Evolutionary conservation across 2,113 vertebrate genomes (phyloP), one percentile per base, ranked within the genome.

Genomic region (Rhodinocichla rosea): DNA sequence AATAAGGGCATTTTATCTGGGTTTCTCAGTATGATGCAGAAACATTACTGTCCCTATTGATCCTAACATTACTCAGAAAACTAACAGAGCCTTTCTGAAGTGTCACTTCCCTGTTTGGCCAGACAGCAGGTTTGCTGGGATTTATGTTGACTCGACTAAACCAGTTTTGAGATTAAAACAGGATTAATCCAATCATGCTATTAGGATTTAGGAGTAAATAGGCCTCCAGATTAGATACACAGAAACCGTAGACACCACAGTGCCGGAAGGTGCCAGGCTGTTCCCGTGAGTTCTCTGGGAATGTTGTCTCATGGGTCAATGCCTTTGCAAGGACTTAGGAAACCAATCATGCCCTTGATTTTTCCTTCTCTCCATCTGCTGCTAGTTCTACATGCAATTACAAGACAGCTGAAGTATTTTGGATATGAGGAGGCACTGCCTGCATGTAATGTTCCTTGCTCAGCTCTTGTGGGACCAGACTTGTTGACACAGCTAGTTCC

Each of bases 101-200:
- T 28, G 9, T 88, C 0, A 0, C 32, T 87, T 94, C 22, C 37
- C 10, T 56, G 49, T 90, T 90, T 77, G 73, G 42, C 63, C 10
- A 15, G 65, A 76, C 55, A 90, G 49, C 39, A 77, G 50, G 9
- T 57, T 92, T 95, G 35, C 11, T 80, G 2, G 1, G 17, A 47
- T 90, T 90, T 95, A 44, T 76, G 40, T 74, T 86, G 76, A 63
- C n/a, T 90, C 0, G 0, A 28, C 74, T 93, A 88, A 95, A 88
- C 59, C 39, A 70, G 50, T 88, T 93, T 90, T 92, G 56, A 86
- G 88, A 97, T 83, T 90, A 80, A 70, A 94, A 45, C 27, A 74
- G 60, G 52, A 74, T 78, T 81, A 90, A 90, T 85, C 85, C 62
- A 79, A 80, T 90, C 63, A 70, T 63, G 35, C 75, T 76, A 59